Percentiles rank a stretch among this genome's conserved stretches.
Evolutionary conservation across 2,113 vertebrate genomes (phyloP).

Genomic region (Coracopsis vasa): DNA sequence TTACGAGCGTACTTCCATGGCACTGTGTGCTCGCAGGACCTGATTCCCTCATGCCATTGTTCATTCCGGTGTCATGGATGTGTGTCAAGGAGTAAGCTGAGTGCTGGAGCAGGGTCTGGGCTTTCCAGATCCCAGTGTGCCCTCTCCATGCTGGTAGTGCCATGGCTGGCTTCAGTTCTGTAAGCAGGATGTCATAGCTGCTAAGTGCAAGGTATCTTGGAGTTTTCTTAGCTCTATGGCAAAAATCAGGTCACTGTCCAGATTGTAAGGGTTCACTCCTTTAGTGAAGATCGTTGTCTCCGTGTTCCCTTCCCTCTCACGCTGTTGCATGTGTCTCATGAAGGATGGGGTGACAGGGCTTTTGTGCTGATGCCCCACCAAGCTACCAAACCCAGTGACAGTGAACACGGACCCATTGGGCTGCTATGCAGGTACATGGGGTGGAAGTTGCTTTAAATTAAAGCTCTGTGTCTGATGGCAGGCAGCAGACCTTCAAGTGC

Average conservation of each 20-base stretch:
- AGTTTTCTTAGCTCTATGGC: background rate
- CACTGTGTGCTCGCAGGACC: rapidly evolving
- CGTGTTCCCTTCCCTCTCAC: rapidly evolving
- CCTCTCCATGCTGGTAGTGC: background rate
- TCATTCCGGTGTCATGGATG: rapidly evolving
- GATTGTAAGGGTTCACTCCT: background rate
- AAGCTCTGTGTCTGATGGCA: background rate
- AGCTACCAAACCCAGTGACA: background rate
- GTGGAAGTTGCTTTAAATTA: background rate
- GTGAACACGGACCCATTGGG: rapidly evolving
- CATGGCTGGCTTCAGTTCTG: background rate
- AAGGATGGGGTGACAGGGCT: rapidly evolving
- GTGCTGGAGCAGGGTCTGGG: background rate
- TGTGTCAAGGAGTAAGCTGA: rapidly evolving
- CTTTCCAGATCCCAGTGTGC: background rate
- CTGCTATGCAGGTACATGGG: background rate
- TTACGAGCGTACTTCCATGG: rapidly evolving
- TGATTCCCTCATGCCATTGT: rapidly evolving
- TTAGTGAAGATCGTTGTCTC: background rate
- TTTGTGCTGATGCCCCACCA: background rate
- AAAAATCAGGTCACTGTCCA: background rate
- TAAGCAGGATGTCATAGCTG: rapidly evolving
- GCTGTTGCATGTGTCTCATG: rapidly evolving
- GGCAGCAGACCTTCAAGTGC: background rate
- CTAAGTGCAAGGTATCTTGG: background rate